These are phyloP conservation scores for Eupithecia pulchellata DNA, from an alignment of 2,888 invertebrate species.

Conservation along the genomic window DNA sequence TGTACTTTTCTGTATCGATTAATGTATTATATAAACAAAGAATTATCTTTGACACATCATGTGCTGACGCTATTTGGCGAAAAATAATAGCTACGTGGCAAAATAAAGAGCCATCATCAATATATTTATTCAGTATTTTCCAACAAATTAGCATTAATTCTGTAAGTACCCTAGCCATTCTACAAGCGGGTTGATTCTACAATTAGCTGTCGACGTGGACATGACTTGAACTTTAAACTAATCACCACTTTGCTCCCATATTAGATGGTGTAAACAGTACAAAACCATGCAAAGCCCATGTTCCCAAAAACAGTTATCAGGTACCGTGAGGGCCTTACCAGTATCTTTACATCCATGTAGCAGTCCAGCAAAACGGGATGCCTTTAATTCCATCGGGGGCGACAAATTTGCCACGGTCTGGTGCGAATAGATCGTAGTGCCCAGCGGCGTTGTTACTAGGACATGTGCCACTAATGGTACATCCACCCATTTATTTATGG, in stretches of 20 bases:
- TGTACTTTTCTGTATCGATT: too few relatives aligned
- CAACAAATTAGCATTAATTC: too few relatives aligned
- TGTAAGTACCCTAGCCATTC: too few relatives aligned
- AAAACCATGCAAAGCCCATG: background rate
- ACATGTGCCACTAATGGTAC: slow-evolving; percentile 18
- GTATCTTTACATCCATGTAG: slow-evolving; percentile 16
- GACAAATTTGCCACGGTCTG: slow-evolving; percentile 60
- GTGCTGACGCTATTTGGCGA: too few relatives aligned
- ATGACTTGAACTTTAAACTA: background rate
- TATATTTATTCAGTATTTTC: too few relatives aligned
- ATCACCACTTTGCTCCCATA: background rate
- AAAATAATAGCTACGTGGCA: too few relatives aligned
- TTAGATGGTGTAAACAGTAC: background rate
- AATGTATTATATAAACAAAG: too few relatives aligned
- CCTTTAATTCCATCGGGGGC: slow-evolving; percentile 54
- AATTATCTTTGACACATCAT: too few relatives aligned
- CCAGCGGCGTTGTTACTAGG: slow-evolving; percentile 42
- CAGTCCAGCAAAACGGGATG: slow-evolving; percentile 45
- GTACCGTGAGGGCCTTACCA: background rate
- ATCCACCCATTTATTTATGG: slow-evolving; percentile 8
- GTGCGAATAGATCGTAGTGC: slow-evolving; percentile 51
- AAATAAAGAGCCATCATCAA: too few relatives aligned
- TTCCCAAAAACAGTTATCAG: background rate
- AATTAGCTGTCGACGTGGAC: too few relatives aligned
- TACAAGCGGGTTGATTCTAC: too few relatives aligned